These are phyloP conservation scores for Notothenia coriiceps DNA, from an alignment of 2,113 vertebrate genomes.

Conservation along the genomic window DNA sequence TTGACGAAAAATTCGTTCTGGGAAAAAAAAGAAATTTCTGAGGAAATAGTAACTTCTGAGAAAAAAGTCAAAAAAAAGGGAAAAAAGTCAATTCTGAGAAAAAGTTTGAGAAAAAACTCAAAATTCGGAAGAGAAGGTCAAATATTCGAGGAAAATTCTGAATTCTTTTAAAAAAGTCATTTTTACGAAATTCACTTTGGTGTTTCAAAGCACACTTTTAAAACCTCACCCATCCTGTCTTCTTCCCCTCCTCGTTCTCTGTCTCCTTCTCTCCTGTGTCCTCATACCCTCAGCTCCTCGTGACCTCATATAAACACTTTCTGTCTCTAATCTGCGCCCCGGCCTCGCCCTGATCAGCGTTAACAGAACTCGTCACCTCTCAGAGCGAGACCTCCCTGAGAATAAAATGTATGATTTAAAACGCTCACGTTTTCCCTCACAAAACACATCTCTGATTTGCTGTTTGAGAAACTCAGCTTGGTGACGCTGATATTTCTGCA, in stretches of 20 bases:
- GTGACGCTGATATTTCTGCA: constrained; percentile 1
- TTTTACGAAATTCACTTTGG: not conserved
- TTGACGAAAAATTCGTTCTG: too few relatives aligned
- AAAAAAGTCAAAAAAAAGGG: too few relatives aligned
- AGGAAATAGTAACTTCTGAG: too few relatives aligned
- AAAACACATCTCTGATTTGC: not conserved
- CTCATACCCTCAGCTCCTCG: constrained; percentile 24
- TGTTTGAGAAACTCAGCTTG: not conserved
- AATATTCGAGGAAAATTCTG: too few relatives aligned
- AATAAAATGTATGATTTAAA: not conserved
- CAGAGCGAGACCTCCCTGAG: not conserved
- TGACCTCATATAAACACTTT: constrained; percentile 49
- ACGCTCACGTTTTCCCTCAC: not conserved
- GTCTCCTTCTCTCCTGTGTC: too few relatives aligned
- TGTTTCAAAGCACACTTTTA: not conserved
- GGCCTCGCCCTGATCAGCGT: constrained; percentile 6
- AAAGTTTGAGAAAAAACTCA: too few relatives aligned
- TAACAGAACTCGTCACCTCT: not conserved
- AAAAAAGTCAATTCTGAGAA: too few relatives aligned
- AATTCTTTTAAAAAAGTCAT: too few relatives aligned
- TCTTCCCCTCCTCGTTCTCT: not conserved
- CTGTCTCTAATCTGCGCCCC: constrained; percentile 29
- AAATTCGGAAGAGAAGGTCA: too few relatives aligned
- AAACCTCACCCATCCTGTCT: not conserved
- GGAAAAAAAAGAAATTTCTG: too few relatives aligned